A percentile compares a stretch with the other conserved stretches of the same genome.
Conservation (phyloP, 2,797 vertebrate species). For the Sebastes alutus region DNA sequence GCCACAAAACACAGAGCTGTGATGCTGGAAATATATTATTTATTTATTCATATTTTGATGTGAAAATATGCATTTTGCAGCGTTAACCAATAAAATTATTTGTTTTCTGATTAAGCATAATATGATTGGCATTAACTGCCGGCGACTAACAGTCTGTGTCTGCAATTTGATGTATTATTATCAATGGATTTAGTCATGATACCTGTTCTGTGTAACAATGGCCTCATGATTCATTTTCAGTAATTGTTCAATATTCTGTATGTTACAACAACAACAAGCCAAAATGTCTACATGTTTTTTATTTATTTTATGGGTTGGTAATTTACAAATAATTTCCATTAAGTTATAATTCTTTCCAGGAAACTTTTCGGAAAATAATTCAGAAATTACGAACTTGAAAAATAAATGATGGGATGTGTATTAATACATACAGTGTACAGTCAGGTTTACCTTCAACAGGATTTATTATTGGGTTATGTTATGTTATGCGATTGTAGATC, state of each 20-base stretch:
- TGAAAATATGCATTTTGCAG: not conserved
- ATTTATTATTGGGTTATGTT: not conserved
- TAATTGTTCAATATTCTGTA: not conserved
- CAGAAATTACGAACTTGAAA: not conserved
- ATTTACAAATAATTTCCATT: not conserved
- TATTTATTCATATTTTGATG: slow-evolving; percentile 5
- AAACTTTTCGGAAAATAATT: not conserved
- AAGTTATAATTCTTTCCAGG: not conserved
- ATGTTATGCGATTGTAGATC: not conserved
- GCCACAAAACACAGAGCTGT: not conserved
- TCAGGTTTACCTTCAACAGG: not conserved
- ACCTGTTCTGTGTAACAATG: not conserved
- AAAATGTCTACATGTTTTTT: not conserved
- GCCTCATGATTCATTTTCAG: not conserved
- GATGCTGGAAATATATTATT: not conserved
- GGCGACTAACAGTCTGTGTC: not conserved
- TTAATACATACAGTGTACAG: not conserved
- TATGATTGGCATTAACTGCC: not conserved
- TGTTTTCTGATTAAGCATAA: not conserved
- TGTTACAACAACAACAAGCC: not conserved
- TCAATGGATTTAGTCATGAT: not conserved
- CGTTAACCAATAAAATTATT: not conserved
- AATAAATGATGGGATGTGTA: not conserved
- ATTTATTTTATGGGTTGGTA: not conserved
- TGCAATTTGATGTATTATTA: not conserved